Percentiles rank a stretch among this genome's conserved stretches.
Evolutionary conservation across 2,113 vertebrate genomes (phyloP).

Genomic region (Sterrhoptilus dennistouni): DNA sequence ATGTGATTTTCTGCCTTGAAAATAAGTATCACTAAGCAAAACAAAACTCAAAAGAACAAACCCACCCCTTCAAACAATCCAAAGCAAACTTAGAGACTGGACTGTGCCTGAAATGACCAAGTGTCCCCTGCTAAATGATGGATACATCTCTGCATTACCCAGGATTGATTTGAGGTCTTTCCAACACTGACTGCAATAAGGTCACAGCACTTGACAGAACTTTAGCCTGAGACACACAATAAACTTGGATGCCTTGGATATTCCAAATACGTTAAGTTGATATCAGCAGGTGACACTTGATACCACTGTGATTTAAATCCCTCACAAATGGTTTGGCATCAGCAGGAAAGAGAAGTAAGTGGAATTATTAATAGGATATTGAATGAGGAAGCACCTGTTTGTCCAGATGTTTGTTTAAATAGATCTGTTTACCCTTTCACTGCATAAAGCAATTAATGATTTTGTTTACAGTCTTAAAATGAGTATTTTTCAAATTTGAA

Average conservation of each 20-base stretch:
- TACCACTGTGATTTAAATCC: slow-evolving; percentile 32
- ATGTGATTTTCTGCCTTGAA: not conserved
- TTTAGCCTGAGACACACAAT: not conserved
- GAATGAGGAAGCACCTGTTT: slow-evolving; percentile 20
- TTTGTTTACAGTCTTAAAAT: not conserved
- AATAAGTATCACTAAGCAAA: not conserved
- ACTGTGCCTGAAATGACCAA: not conserved
- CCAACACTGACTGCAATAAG: not conserved
- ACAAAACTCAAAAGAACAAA: not conserved
- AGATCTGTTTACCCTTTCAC: not conserved
- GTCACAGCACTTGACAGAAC: not conserved
- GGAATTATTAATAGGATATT: slow-evolving; percentile 34
- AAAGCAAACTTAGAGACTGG: not conserved
- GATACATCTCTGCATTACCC: not conserved
- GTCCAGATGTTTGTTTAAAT: slow-evolving; percentile 34
- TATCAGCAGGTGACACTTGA: slow-evolving; percentile 23
- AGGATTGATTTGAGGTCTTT: not conserved
- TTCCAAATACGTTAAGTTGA: not conserved
- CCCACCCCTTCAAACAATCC: not conserved
- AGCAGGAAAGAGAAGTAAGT: not conserved
- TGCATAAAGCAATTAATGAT: not conserved
- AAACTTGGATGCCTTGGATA: not conserved
- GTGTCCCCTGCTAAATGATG: not conserved
- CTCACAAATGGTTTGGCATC: slow-evolving; percentile 22
- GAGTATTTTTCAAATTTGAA: not conserved